phyloP scores from a whole-genome alignment of 2,888 invertebrate genomes.

The Eupithecia pulchellata region DNA sequence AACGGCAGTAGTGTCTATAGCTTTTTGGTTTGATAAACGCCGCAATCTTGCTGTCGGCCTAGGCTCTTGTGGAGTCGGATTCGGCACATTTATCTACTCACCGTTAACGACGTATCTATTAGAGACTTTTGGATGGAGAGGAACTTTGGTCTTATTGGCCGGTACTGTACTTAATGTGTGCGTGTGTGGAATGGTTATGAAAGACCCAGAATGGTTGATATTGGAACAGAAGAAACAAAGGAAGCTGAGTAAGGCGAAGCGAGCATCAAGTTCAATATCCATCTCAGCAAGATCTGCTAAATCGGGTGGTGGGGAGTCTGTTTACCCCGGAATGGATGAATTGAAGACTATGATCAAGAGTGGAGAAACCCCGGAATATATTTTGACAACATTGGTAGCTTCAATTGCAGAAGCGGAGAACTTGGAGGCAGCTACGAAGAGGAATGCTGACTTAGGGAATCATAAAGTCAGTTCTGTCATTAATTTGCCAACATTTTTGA shows the following conservation, averaged over 20 bases:
- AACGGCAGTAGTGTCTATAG: conserved; percentile 95
- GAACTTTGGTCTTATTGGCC: conserved; percentile 90
- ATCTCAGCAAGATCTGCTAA: conserved; percentile 80
- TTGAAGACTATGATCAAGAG: conserved; percentile 89
- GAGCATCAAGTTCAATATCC: conserved; percentile 82
- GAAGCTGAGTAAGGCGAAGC: conserved; percentile 79
- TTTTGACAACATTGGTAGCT: conserved; percentile 86
- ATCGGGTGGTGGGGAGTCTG: conserved; percentile 83
- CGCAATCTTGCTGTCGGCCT: conserved; percentile 94
- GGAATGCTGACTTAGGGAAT: conserved; percentile 74
- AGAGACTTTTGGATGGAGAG: conserved; percentile 92
- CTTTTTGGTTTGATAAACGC: conserved; percentile 96
- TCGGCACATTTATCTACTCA: conserved; percentile 95
- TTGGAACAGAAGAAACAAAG: conserved; percentile 87
- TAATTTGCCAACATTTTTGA: conserved; percentile 92
- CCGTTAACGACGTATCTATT: conserved; percentile 92
- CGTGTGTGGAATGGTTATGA: conserved; percentile 94
- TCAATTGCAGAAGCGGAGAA: conserved; percentile 84
- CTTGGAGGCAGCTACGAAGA: conserved; percentile 75
- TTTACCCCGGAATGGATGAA: conserved; percentile 88
- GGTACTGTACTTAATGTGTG: conserved; percentile 95
- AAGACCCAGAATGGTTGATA: conserved; percentile 94
- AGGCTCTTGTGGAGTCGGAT: conserved; percentile 95
- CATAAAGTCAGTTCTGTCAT: conserved; percentile 88
- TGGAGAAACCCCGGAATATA: conserved; percentile 88